Conservation (phyloP, 2,888 invertebrate genomes). For the Philhelius pedissequus region DNA sequence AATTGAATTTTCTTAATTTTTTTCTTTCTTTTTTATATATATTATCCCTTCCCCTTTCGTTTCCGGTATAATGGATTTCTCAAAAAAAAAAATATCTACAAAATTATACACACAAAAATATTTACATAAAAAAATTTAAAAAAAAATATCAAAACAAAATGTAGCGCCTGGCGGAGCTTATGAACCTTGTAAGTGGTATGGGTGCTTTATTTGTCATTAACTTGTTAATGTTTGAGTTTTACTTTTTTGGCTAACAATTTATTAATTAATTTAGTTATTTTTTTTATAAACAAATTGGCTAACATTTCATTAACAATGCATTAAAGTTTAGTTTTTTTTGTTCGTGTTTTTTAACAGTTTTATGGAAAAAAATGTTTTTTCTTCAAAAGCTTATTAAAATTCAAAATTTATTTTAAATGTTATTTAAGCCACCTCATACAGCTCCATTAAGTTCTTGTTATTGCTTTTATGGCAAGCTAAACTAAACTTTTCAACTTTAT, state of each 20-base stretch:
- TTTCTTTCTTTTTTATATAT: conserved; percentile 53
- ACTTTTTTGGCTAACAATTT: conserved; percentile 50
- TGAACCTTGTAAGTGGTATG: conserved; percentile 79
- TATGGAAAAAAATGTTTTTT: neutral
- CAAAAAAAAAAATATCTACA: conserved; percentile 59
- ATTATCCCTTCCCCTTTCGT: conserved; percentile 62
- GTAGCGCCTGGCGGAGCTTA: conserved; percentile 79
- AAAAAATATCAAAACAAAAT: conserved; percentile 70
- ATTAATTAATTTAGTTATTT: conserved; percentile 8
- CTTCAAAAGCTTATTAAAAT: conserved; percentile 2
- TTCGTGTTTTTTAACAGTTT: conserved; percentile 7
- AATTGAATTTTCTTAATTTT: conserved; percentile 47
- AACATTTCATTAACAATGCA: conserved; percentile 62
- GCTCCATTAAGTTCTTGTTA: neutral
- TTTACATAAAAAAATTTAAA: conserved; percentile 36
- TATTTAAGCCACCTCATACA: conserved; percentile 32
- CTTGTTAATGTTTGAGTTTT: conserved; percentile 66
- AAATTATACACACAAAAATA: conserved; percentile 60
- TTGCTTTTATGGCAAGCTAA: neutral
- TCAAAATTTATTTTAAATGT: conserved; percentile 28
- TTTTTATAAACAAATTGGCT: conserved; percentile 54
- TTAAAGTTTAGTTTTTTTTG: neutral
- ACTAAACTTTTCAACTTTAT: neutral
- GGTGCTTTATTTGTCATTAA: conserved; percentile 77
- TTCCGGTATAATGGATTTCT: conserved; percentile 66